Evolutionary conservation across 2,113 vertebrate species (phyloP).

Genomic region (Hassar affinis): DNA sequence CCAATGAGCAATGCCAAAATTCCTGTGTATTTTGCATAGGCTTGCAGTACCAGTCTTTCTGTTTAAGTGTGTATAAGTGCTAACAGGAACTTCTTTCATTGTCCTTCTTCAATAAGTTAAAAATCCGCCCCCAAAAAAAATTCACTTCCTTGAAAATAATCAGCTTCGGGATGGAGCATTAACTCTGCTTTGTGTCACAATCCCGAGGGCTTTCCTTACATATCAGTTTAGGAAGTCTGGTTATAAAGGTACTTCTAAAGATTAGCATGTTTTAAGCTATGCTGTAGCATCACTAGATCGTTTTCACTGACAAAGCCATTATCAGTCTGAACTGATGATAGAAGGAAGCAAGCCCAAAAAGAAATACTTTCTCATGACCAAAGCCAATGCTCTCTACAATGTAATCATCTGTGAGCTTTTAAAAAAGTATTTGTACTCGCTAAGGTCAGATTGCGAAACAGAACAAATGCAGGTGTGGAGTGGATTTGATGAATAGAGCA

Average conservation of each 20-base stretch:
- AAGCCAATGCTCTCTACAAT: not conserved
- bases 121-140: no score
- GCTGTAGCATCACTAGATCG: not conserved
- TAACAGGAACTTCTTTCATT: not conserved
- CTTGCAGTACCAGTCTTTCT: no score
- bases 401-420: not conserved
- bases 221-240: not conserved
- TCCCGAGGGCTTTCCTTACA: not conserved
- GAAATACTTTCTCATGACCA: not conserved
- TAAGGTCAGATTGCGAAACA: no score
- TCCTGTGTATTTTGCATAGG: no score
- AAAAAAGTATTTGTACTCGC: not conserved
- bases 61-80: not conserved
- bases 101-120: no score
- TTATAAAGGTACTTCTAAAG: not conserved
- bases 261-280: not conserved
- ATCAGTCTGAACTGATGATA: not conserved
- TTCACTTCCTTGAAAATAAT: not conserved
- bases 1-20: no score
- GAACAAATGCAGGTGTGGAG: no score
- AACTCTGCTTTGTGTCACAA: not conserved
- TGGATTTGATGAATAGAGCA: no score
- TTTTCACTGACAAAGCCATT: not conserved
- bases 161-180: fast-evolving
- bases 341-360: not conserved